phyloP scores from a whole-genome alignment of 2,113 vertebrate genomes.

The Heterotis niloticus region DNA sequence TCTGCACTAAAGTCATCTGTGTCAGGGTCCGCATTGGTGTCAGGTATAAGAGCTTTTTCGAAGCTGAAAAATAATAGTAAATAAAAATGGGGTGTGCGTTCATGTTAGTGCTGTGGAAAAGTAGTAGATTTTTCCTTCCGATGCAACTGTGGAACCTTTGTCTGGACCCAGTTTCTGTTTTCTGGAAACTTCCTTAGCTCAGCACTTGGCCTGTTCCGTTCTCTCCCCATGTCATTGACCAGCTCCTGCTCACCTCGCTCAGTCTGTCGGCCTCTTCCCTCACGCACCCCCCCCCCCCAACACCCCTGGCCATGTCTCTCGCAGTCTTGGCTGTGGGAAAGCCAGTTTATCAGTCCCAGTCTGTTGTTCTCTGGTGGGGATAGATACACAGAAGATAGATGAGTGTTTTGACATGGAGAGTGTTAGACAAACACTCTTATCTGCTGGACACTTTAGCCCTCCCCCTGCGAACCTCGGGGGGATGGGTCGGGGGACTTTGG shows the following conservation, averaged over 20 bases:
- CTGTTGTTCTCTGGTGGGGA: conserved; percentile 92
- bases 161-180: too few relatives aligned
- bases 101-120: too few relatives aligned
- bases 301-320: conserved; percentile 10
- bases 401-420: conserved; percentile 95
- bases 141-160: background rate
- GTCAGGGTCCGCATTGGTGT: too few relatives aligned
- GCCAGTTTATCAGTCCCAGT: conserved; percentile 83
- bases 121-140: background rate
- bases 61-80: too few relatives aligned
- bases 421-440: conserved; percentile 89
- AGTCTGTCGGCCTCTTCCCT: conserved; percentile 20
- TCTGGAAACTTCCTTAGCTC: background rate
- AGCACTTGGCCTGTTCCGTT: background rate
- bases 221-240: conserved; percentile 34
- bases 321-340: conserved; percentile 66
- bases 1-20: too few relatives aligned
- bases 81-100: too few relatives aligned
- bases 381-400: conserved; percentile 95
- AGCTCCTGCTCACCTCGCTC: conserved; percentile 31
- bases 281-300: conserved; percentile 9
- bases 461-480: conserved; percentile 65
- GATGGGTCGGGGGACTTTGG: conserved; percentile 29
- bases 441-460: conserved; percentile 75
- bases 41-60: too few relatives aligned